Conservation (phyloP, 2,113 vertebrate species). For the Xenopus tropicalis region DNA sequence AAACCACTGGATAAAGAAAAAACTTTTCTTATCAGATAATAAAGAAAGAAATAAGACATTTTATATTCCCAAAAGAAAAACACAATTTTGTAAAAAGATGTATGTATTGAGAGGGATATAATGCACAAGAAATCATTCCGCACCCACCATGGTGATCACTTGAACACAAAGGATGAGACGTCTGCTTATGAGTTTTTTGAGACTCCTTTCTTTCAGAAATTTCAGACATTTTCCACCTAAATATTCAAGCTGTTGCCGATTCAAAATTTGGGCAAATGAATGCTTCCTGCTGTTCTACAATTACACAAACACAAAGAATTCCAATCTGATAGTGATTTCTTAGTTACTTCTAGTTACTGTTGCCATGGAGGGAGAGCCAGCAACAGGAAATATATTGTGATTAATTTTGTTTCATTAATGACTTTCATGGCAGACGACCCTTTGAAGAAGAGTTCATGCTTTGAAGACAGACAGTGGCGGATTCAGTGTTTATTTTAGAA, state of each 20-base stretch:
- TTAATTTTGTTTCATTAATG: slow-evolving; percentile 14
- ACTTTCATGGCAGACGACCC: not conserved
- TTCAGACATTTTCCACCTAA: not conserved
- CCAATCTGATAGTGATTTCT: not conserved
- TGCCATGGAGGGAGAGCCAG: slow-evolving; percentile 9
- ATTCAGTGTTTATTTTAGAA: not conserved
- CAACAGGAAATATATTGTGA: slow-evolving; percentile 14
- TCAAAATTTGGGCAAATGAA: slow-evolving; percentile 15
- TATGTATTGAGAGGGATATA: no score
- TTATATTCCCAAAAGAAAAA: no score
- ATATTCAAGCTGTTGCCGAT: slow-evolving; percentile 19
- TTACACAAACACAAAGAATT: slow-evolving; percentile 33
- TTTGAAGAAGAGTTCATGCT: not conserved
- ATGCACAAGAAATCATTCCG: not conserved
- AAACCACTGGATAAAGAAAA: no score
- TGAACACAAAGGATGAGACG: not conserved
- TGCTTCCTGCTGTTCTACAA: slow-evolving; percentile 30
- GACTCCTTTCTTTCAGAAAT: not conserved
- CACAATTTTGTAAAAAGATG: no score
- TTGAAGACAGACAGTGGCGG: not conserved
- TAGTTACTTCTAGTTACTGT: slow-evolving; percentile 32
- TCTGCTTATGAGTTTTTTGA: not conserved
- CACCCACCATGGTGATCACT: not conserved
- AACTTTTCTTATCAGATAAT: no score
- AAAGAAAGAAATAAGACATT: no score